Evolutionary conservation across 2,797 vertebrate genomes (phyloP), one percentile per base, ranked within the genome.

Genomic region (Acanthurus lineatus): DNA sequence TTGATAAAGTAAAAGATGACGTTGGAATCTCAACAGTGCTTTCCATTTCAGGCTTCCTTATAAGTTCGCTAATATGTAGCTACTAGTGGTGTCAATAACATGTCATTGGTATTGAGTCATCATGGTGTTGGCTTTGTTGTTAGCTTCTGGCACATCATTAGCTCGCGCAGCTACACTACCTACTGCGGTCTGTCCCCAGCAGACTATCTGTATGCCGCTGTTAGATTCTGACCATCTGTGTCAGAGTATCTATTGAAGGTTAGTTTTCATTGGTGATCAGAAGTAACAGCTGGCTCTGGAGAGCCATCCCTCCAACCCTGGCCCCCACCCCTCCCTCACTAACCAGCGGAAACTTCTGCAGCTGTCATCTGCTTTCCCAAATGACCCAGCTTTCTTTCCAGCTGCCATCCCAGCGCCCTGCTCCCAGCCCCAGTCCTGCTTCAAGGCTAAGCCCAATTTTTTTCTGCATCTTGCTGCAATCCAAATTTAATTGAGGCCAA

Each of bases 291-390:
- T 96, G 94, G 88, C 93, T 87, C 79, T 82, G 83, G 74, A 84
- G 88, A 87, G 83, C 66, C 69, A 76, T 86, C 81, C 77, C 82
- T 82, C 71, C 73, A 72, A 44, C 81, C 89, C 80, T 76, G 32
- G 58, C 84, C 87, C 85, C 86, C 81, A 48, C 73, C 74, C 85
- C 77, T 69, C 83, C 82, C 88, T 90, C 86, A 91, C 90, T 89
- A 93, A 93, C 92, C 91, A 93, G 90, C 63, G 89, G 88, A 93
- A 91, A 93, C 87, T 87, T 92, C 89, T 94, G 91, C 96, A 96
- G 95, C 94, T 96, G 95, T 95, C 94, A 94, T 95, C 93, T 95
- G 93, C 90, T 91, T 84, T 92, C 89, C 93, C 91, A 93, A 90
- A 94, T 94, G 93, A 95, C 91, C 93, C 87, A 86, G 86, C 89